These are phyloP conservation scores for Delia radicum DNA, from an alignment of 1,140 invertebrate species.

Conservation along the genomic window DNA sequence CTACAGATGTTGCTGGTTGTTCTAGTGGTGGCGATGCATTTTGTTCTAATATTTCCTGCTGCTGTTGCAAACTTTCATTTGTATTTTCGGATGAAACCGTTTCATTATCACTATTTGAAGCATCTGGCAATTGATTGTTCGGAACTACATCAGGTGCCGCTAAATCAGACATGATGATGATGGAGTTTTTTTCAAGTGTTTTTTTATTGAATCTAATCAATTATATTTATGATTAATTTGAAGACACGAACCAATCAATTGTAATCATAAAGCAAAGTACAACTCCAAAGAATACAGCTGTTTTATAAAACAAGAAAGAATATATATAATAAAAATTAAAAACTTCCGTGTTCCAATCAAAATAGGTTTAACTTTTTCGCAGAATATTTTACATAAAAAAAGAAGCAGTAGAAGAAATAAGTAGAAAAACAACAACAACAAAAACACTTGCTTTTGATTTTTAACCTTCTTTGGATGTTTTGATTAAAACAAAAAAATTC, in stretches of 20 bases:
- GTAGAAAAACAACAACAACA: background rate
- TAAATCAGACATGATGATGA: background rate
- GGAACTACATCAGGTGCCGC: background rate
- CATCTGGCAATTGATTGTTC: too few relatives aligned
- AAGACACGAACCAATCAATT: too few relatives aligned
- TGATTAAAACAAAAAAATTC: background rate
- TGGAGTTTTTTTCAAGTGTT: background rate
- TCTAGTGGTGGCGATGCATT: background rate
- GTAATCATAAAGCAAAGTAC: too few relatives aligned
- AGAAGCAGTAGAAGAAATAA: background rate
- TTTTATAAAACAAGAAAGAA: too few relatives aligned
- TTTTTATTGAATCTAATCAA: background rate
- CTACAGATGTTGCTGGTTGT: background rate
- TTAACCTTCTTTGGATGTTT: too few relatives aligned
- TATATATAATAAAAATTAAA: background rate
- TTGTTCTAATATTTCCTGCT: background rate
- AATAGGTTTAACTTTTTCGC: background rate
- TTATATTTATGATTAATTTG: background rate
- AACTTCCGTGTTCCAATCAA: background rate
- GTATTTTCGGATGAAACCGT: too few relatives aligned
- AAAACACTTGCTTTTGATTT: background rate
- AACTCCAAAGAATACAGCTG: too few relatives aligned
- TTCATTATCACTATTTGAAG: too few relatives aligned
- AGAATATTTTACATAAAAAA: background rate
- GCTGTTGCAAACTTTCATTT: too few relatives aligned